These are phyloP conservation scores for Pinna nobilis DNA, from an alignment of 1,140 invertebrate species.

Conservation along the genomic window DNA sequence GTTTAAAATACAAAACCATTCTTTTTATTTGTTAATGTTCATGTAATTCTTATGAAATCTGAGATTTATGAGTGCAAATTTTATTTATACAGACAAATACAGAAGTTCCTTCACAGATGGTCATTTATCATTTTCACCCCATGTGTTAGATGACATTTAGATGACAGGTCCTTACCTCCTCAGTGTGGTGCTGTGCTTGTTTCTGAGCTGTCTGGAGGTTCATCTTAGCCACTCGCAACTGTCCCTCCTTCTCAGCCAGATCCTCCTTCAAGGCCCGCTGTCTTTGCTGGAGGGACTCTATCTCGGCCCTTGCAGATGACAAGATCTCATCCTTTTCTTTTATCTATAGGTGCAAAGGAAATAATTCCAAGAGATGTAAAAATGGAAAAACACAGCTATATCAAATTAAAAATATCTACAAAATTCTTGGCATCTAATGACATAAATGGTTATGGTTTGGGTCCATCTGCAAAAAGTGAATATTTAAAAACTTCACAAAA, in stretches of 20 bases:
- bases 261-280: slow-evolving; percentile 67
- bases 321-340: slow-evolving; percentile 66
- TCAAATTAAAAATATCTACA: no score
- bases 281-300: slow-evolving; percentile 62
- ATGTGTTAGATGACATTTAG: background rate
- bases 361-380: no score
- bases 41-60: background rate
- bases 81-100: background rate
- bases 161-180: slow-evolving; percentile 65
- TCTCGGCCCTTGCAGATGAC: slow-evolving; percentile 54
- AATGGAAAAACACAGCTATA: no score
- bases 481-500: no score
- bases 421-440: no score
- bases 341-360: slow-evolving; percentile 51
- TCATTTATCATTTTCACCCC: background rate
- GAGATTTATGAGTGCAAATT: background rate
- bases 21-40: background rate
- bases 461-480: no score
- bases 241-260: slow-evolving; percentile 68
- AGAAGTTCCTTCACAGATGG: background rate
- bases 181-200: slow-evolving; percentile 66
- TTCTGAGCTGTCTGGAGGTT: slow-evolving; percentile 70
- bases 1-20: background rate
- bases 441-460: no score
- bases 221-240: slow-evolving; percentile 67